Evolutionary conservation across 2,888 invertebrate genomes (phyloP).

Genomic region (Bhutanitis thaidina): DNA sequence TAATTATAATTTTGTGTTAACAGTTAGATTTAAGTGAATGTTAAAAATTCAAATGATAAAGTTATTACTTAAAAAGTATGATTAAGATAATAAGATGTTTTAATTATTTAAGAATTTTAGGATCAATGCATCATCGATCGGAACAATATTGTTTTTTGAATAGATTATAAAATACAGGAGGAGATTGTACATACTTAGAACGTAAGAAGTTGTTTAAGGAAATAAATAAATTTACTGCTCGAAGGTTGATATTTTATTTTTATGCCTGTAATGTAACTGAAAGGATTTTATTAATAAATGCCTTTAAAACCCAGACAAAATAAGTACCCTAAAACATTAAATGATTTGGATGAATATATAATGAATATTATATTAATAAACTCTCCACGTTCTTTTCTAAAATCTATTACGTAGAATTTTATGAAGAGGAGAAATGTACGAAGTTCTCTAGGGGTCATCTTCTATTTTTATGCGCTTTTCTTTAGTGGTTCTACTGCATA

Average conservation of each 20-base stretch:
- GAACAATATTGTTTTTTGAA: constrained; percentile 12
- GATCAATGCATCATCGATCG: constrained; percentile 10
- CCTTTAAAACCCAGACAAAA: too few relatives aligned
- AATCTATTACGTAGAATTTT: too few relatives aligned
- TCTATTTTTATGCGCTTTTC: too few relatives aligned
- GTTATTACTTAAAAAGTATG: constrained; percentile 15
- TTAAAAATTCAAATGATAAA: constrained; percentile 11
- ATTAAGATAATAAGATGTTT: constrained; percentile 7
- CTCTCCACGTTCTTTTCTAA: too few relatives aligned
- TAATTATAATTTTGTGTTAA: too few relatives aligned
- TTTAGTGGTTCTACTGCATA: too few relatives aligned
- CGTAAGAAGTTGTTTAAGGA: constrained; percentile 55
- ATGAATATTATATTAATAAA: too few relatives aligned
- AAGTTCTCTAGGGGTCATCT: too few relatives aligned
- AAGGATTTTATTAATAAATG: too few relatives aligned
- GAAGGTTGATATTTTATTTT: constrained; percentile 37
- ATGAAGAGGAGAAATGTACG: too few relatives aligned
- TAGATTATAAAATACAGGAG: constrained; percentile 31
- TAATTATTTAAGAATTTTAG: not conserved
- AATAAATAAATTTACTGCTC: constrained; percentile 64
- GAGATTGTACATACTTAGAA: constrained; percentile 59
- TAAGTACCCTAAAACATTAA: too few relatives aligned
- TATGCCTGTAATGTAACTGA: not conserved
- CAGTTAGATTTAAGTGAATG: constrained; percentile 3
- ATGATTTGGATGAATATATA: too few relatives aligned